Evolutionary conservation across 2,113 vertebrate species (phyloP).

Genomic region (Gymnarchus niloticus): DNA sequence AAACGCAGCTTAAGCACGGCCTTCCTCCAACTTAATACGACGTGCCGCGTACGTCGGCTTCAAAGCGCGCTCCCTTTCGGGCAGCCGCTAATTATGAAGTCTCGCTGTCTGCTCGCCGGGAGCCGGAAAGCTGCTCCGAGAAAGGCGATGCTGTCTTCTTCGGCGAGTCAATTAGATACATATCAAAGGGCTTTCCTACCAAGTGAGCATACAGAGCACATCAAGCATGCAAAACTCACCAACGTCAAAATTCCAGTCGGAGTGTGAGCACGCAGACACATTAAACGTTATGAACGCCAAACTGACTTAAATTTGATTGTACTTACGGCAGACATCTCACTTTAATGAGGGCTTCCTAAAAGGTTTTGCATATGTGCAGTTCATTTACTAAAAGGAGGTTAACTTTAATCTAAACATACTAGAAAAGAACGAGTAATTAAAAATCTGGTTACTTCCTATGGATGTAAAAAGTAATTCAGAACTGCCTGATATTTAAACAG

Average conservation of each 20-base stretch:
- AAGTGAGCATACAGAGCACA: neutral
- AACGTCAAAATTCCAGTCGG: neutral
- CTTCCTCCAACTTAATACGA: constrained; percentile 18
- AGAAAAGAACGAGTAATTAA: neutral
- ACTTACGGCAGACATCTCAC: neutral
- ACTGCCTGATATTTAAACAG: neutral
- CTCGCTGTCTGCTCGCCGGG: constrained; percentile 14
- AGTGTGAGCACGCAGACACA: neutral
- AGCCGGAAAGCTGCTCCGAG: neutral
- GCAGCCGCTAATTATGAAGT: constrained; percentile 23
- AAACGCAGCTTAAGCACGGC: neutral
- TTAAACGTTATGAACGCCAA: neutral
- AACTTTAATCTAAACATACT: neutral
- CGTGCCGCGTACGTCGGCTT: neutral
- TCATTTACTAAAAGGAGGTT: neutral
- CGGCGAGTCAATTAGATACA: constrained; percentile 26
- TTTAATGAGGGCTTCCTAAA: neutral
- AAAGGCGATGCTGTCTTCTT: neutral
- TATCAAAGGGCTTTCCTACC: neutral
- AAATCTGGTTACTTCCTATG: neutral
- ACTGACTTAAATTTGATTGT: neutral
- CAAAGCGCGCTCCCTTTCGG: constrained; percentile 22
- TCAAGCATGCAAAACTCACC: neutral
- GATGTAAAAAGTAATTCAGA: neutral
- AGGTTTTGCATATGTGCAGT: neutral